Evolutionary conservation across 2,888 invertebrate genomes (phyloP).

Genomic region (Alsophila aescularia): DNA sequence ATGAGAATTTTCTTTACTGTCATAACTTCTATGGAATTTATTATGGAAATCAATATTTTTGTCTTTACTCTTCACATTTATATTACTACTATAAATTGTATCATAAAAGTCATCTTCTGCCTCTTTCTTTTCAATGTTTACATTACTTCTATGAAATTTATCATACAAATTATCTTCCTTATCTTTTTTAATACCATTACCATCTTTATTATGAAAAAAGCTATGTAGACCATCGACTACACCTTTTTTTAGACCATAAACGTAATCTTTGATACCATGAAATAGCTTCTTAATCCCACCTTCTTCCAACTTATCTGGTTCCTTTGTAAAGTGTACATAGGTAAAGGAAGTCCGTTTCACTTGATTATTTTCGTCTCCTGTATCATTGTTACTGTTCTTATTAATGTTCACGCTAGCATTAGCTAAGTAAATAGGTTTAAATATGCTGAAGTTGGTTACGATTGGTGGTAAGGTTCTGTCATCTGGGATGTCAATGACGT

Average conservation of each 20-base stretch:
- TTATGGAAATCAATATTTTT: slow-evolving; percentile 1
- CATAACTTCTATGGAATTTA: slow-evolving; percentile 3
- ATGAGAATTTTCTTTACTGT: slow-evolving; percentile 1
- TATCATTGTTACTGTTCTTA: slow-evolving; percentile 16
- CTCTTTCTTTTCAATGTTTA: slow-evolving; percentile 3
- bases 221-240: slow-evolving; percentile 50
- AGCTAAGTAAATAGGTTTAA: slow-evolving; percentile 49
- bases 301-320: slow-evolving; percentile 4
- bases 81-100: not conserved
- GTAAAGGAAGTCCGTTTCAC: slow-evolving; percentile 26
- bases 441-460: slow-evolving; percentile 47
- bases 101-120: slow-evolving; percentile 3
- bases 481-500: slow-evolving; percentile 62
- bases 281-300: slow-evolving; percentile 36
- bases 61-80: not conserved
- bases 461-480: slow-evolving; percentile 50
- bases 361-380: slow-evolving; percentile 12
- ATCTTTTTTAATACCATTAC: slow-evolving; percentile 19
- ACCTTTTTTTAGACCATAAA: slow-evolving; percentile 48
- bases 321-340: slow-evolving; percentile 23
- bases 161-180: not conserved
- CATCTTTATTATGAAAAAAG: slow-evolving; percentile 45
- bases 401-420: slow-evolving; percentile 25
- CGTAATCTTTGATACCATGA: slow-evolving; percentile 49
- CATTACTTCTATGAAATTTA: slow-evolving; percentile 3